Evolutionary conservation across 2,888 invertebrate genomes (phyloP), one percentile per base, ranked within the genome.

Genomic region (Cephus nigrinus): DNA sequence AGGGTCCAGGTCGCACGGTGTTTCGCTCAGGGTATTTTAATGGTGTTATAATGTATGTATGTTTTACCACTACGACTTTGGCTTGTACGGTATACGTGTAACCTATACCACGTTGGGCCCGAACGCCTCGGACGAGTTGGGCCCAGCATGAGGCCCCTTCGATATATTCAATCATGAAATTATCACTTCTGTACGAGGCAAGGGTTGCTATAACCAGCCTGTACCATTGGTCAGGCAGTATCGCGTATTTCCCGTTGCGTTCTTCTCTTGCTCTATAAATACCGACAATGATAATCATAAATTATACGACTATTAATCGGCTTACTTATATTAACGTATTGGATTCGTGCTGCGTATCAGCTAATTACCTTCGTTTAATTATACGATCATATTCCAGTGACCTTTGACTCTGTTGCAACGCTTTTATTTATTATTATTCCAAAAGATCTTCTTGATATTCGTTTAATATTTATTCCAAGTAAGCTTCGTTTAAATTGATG

Each of bases 121-220:
- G 84, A 80, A 87, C 86, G 86, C 86, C 86, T 85, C 82, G 87
- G 86, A 89, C 90, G 84, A 86, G 89, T 90, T 87, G 82, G 84
- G 80, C 86, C 78, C 90, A 90, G 90, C 90, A 86, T 89, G 90
- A 86, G 87, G 88, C 85, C 86, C 84, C 86, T 88, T 90, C 90
- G 88, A 90, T 90, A 89, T 90, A 90, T 90, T 90, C 90, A 90
- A 90, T 90, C 90, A 90, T 88, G 88, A 90, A 90, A 90, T 90
- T 90, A 90, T 90, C 90, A 90, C 90, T 90, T 90, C 90, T 90
- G 90, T 90, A 90, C 87, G 86, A 81, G 82, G 81, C 78, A 77
- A 80, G 79, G 75, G 40, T 55, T 55, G 40, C 23, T 40, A 55
- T 23, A 40, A 55, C 40, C 40, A 55, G 23, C 40, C 31, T 30